phyloP scores from a whole-genome alignment of 1,140 invertebrate species.

The Calycopis cecrops region DNA sequence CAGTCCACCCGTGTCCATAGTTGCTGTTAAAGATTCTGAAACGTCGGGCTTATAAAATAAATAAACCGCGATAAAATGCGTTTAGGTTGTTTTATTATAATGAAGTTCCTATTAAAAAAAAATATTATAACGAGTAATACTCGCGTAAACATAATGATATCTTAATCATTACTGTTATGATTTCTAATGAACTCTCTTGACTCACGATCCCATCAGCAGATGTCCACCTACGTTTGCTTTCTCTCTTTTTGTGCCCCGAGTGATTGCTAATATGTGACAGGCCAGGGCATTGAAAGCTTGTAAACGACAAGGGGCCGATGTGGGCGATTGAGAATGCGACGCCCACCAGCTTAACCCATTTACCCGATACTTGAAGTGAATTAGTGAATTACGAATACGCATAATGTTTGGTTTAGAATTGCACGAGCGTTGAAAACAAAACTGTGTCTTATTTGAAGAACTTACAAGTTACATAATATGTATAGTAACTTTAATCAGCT shows the following conservation, averaged over 20 bases:
- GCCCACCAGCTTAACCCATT: constrained; percentile 3
- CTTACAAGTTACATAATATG: no score
- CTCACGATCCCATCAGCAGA: background rate
- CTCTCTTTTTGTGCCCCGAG: background rate
- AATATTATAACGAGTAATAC: background rate
- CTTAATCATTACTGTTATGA: background rate
- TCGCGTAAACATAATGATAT: background rate
- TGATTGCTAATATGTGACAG: background rate
- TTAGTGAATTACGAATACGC: no score
- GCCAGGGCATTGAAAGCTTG: constrained; percentile 1
- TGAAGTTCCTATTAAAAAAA: no score
- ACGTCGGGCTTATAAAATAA: no score
- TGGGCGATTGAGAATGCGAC: constrained; percentile 1
- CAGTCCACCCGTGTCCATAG: no score
- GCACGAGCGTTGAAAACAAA: no score
- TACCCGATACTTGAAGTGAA: background rate
- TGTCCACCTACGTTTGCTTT: constrained; percentile 4
- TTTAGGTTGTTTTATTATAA: no score
- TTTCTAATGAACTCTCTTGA: background rate
- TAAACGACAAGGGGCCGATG: background rate
- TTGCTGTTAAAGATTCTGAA: no score
- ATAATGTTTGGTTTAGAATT: no score
- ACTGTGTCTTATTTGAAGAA: no score
- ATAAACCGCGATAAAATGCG: no score
- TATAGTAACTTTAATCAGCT: no score